Percentiles rank a stretch among this genome's conserved stretches.
Evolutionary conservation across 2,797 vertebrate genomes (phyloP).

Genomic region (Vespertilio murinus): DNA sequence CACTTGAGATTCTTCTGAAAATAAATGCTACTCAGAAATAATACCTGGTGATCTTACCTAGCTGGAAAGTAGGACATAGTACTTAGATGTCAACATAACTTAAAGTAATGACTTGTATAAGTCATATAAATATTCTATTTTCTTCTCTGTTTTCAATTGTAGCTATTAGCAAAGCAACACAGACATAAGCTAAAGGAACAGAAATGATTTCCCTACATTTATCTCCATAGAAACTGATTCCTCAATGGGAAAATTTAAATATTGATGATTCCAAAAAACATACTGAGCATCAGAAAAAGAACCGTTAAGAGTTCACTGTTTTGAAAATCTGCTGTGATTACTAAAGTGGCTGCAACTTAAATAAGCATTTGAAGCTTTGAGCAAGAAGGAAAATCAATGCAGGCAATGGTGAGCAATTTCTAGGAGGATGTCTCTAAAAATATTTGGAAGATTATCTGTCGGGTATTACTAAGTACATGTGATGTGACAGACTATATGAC

Average conservation of each 20-base stretch:
- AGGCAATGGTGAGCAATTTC: neutral
- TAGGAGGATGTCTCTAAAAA: neutral
- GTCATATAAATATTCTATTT: neutral
- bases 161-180: neutral
- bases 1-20: neutral
- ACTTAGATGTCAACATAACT: neutral
- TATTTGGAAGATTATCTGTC: neutral
- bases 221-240: neutral
- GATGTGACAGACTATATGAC: neutral
- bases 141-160: neutral
- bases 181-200: neutral
- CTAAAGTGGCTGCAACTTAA: neutral
- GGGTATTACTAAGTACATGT: neutral
- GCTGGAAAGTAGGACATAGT: neutral
- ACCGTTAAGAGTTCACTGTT: neutral
- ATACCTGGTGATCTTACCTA: neutral
- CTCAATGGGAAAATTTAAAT: neutral
- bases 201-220: neutral
- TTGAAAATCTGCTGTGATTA: conserved; percentile 20
- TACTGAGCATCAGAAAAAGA: neutral
- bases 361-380: conserved; percentile 20
- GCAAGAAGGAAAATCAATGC: conserved; percentile 4
- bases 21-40: neutral
- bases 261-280: neutral
- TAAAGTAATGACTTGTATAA: neutral